Evolutionary conservation across 2,113 vertebrate genomes (phyloP).

Genomic region (Seriola quinqueradiata): DNA sequence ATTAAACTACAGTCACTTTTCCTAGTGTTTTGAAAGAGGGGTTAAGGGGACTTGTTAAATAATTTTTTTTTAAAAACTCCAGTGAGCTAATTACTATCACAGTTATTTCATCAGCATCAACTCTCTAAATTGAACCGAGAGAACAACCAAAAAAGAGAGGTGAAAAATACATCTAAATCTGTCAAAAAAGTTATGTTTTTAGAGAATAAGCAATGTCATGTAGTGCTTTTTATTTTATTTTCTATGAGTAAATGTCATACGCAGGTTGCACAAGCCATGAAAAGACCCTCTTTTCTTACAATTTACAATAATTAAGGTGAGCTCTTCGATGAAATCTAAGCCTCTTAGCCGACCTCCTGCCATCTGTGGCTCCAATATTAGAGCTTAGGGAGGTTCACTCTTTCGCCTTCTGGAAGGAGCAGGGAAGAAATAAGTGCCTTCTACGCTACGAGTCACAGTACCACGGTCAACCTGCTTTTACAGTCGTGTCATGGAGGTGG

Average conservation of each 20-base stretch:
- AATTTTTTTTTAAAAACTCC: conserved; percentile 68
- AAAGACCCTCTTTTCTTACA: conserved; percentile 51
- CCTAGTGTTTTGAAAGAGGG: conserved; percentile 27
- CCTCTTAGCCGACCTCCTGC: conserved; percentile 81
- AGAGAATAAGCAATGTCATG: neutral
- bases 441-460: conserved; percentile 39
- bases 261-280: conserved; percentile 27
- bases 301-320: conserved; percentile 80
- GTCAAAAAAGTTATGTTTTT: conserved; percentile 12
- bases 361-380: conserved; percentile 79
- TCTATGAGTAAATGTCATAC: neutral
- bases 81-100: conserved; percentile 72
- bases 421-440: conserved; percentile 51
- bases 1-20: conserved; percentile 11
- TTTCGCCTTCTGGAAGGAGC: conserved; percentile 46
- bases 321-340: conserved; percentile 82
- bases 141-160: neutral
- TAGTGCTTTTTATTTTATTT: conserved; percentile 12
- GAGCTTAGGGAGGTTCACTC: conserved; percentile 47
- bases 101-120: conserved; percentile 71
- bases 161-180: neutral
- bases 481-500: conserved; percentile 54
- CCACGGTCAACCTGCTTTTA: conserved; percentile 54
- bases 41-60: conserved; percentile 66
- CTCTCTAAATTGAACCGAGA: conserved; percentile 57